A percentile compares a stretch with the other conserved stretches of the same genome.
phyloP scores from a whole-genome alignment of 2,113 vertebrate genomes.

The Nymphicus hollandicus region DNA sequence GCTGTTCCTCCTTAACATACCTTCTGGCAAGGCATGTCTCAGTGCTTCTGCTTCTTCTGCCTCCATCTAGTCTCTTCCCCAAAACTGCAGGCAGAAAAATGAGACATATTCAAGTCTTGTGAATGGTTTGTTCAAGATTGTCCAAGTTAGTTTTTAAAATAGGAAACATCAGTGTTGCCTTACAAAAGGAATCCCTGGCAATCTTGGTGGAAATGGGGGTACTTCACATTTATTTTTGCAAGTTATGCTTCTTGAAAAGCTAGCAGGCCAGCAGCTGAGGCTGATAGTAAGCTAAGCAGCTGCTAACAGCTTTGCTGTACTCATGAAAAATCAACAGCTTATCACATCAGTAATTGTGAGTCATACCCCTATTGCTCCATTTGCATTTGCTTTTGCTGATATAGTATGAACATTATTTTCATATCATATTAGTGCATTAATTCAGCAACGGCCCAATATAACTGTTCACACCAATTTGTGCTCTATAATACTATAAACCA shows the following conservation, averaged over 20 bases:
- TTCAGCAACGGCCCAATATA: neutral
- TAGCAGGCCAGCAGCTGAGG: neutral
- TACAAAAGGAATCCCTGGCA: neutral
- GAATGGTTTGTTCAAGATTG: neutral
- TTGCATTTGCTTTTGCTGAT: neutral
- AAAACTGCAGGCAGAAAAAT: neutral
- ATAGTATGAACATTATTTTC: neutral
- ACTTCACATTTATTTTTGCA: neutral
- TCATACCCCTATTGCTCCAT: neutral
- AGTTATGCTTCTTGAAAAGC: neutral
- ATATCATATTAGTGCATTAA: neutral
- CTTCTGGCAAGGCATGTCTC: neutral
- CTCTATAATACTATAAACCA: neutral
- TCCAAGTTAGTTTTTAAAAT: neutral
- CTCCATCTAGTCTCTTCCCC: neutral
- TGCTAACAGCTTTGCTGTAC: neutral
- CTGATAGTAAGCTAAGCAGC: neutral
- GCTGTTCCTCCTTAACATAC: neutral
- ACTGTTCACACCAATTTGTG: neutral
- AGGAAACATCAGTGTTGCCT: neutral
- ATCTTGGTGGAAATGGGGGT: neutral
- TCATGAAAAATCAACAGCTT: slow-evolving; percentile 3
- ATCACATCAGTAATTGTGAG: neutral
- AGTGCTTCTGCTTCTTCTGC: neutral
- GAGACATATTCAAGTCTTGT: neutral